Base-by-base conservation (phyloP, 2,888 invertebrate genomes). In the Enchytraeus crypticus region DNA sequence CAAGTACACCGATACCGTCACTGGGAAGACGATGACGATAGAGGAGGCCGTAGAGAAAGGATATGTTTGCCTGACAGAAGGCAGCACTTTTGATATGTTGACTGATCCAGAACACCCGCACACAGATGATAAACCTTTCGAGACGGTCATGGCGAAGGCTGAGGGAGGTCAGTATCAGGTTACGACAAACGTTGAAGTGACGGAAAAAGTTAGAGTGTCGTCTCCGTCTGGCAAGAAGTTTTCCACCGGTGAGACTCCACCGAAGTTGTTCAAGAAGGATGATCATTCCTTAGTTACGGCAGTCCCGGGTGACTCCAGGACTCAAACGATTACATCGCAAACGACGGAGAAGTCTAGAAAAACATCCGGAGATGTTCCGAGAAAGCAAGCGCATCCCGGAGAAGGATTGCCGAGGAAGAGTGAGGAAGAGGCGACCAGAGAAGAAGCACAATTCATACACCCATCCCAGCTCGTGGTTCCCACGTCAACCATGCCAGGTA, bases 51-150 rank as follows among this genome's bases (percentile, higher is more conserved):
- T 67, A 18, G 53, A 62, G n/a, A 51, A 55, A 18, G 66, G 66
- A 5, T 53, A 49, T 33, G 34, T 66, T 21, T 43, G 84, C 69
- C 55, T 69, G 14, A 88, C 69, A 69, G 53, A 67, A 68, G 59
- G 74, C 69, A 72, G 45, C 2, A 84, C 38, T 38, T 11, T 18
- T 11, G 49, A 47, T 11, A 11, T 18, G 23, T 47, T 23, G 14
- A 23, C 8, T 11, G 49, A 5, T 8, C 18, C 38, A 11, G 38
- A 38, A 38, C 8, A 18, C 8, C 8, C 11, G 11, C 11, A 38
- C 18, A 38, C 38, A 38, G 8, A 11, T 11, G 11, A 47, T 23
- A 11, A 18, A 23, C 11, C 14, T 14, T 18, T 11, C 26, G 38
- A 38, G 38, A 47, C 14, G 8, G 11, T 47, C 14, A 11, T 18